phyloP scores from a whole-genome alignment of 2,888 invertebrate species.

The Ennomos fuscantarius region DNA sequence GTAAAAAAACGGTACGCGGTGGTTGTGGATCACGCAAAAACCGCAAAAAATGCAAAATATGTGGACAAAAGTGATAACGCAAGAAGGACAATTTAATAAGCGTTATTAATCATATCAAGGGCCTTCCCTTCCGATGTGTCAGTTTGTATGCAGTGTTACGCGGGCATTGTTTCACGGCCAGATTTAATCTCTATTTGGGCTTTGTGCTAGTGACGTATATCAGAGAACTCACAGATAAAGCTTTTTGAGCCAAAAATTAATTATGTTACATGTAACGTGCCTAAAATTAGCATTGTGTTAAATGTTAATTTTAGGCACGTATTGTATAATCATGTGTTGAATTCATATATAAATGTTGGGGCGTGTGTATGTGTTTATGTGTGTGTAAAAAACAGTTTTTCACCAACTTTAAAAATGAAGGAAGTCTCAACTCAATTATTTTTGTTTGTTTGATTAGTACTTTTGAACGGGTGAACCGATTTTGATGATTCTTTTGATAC shows the following conservation, averaged over 20 bases:
- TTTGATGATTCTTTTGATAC: too few relatives aligned
- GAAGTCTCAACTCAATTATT: too few relatives aligned
- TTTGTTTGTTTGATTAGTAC: too few relatives aligned
- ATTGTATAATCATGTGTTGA: too few relatives aligned
- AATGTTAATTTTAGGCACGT: too few relatives aligned
- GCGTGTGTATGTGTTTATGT: too few relatives aligned
- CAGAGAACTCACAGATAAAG: background rate
- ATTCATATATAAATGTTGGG: too few relatives aligned
- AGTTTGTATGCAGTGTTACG: slow-evolving; percentile 7
- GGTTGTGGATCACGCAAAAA: slow-evolving; percentile 15
- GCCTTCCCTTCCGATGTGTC: slow-evolving; percentile 6
- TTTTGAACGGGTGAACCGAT: too few relatives aligned
- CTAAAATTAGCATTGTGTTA: too few relatives aligned
- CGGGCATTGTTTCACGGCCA: background rate
- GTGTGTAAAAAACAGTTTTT: too few relatives aligned
- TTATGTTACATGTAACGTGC: background rate
- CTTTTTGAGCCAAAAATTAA: background rate
- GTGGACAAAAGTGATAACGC: slow-evolving; percentile 17
- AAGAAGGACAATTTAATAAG: slow-evolving; percentile 28
- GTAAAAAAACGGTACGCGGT: slow-evolving; percentile 9
- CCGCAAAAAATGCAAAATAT: slow-evolving; percentile 13
- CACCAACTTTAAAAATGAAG: too few relatives aligned
- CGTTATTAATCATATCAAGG: slow-evolving; percentile 18
- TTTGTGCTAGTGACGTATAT: background rate
- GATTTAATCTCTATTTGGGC: slow-evolving; percentile 5